Evolutionary conservation across 1,140 invertebrate species (phyloP).

Genomic region (Drosophila pachea): DNA sequence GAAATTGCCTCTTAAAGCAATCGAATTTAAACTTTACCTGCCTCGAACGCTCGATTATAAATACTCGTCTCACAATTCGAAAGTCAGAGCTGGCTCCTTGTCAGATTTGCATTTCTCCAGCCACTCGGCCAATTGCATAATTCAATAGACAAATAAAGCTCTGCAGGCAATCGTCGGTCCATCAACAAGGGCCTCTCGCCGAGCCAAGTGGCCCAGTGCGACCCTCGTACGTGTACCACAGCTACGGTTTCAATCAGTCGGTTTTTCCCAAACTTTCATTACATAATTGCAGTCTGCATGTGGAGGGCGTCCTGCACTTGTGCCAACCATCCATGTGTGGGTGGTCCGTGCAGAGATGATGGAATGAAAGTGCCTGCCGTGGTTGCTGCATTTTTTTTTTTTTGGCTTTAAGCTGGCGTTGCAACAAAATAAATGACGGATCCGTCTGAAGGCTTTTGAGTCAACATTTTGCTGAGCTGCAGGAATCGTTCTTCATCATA

Average conservation of each 20-base stretch:
- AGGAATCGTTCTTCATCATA: too few species aligned
- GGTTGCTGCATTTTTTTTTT: not conserved
- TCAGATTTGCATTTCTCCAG: constrained; percentile 3
- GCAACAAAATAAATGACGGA: not conserved
- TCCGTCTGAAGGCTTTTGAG: too few species aligned
- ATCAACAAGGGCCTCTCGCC: constrained; percentile 10
- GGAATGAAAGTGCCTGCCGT: not conserved
- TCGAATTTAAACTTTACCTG: not conserved
- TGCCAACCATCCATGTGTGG: not conserved
- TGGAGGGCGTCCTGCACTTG: constrained; percentile 6
- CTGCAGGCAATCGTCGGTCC: constrained; percentile 8
- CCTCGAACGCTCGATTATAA: not conserved
- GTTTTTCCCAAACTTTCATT: constrained; percentile 54
- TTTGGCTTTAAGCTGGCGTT: not conserved
- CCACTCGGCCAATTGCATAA: constrained; percentile 6
- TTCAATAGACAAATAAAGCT: constrained; percentile 19
- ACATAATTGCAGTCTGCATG: constrained; percentile 33
- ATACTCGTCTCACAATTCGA: not conserved
- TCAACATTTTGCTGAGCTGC: too few species aligned
- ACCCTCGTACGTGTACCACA: not conserved
- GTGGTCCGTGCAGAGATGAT: not conserved
- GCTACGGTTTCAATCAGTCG: constrained; percentile 1
- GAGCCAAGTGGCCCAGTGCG: constrained; percentile 4
- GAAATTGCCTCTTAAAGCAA: not conserved
- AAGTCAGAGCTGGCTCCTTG: not conserved